Conservation (phyloP, 2,797 vertebrate species). For the Trichosurus vulpecula region DNA sequence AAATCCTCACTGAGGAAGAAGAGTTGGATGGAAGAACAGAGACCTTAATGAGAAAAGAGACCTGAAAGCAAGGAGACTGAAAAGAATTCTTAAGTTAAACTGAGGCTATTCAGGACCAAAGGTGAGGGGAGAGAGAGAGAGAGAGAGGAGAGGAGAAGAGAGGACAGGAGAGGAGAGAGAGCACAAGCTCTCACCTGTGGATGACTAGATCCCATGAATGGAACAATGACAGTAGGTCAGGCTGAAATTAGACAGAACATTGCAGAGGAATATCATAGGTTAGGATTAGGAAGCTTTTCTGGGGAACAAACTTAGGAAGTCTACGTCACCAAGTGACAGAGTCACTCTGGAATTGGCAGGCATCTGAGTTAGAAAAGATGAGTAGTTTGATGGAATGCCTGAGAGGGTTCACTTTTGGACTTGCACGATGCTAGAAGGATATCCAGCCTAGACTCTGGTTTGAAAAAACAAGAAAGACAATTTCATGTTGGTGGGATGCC, state of each 20-base stretch:
- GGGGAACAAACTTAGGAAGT: not conserved
- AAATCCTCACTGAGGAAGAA: not conserved
- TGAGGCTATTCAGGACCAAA: not conserved
- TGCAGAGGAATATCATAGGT: not conserved
- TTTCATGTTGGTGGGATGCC: not conserved
- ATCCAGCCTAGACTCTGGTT: not conserved
- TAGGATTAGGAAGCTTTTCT: not conserved
- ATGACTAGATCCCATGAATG: not conserved
- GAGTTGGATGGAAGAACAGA: not conserved
- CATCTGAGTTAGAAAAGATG: not conserved
- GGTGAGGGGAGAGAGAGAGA: no score
- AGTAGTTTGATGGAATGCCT: not conserved
- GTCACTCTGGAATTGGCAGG: not conserved
- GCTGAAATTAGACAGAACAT: not conserved
- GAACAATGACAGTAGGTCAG: not conserved
- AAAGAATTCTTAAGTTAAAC: not conserved
- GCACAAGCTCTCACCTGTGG: not conserved
- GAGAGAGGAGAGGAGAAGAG: no score
- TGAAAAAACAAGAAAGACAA: not conserved
- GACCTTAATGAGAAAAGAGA: not conserved
- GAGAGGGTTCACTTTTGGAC: not conserved
- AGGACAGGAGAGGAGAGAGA: not conserved
- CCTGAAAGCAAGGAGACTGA: not conserved
- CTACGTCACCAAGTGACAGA: not conserved
- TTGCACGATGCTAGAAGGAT: not conserved